A percentile compares a stretch with the other conserved stretches of the same genome.
phyloP scores from a whole-genome alignment of 2,888 invertebrate genomes.

The Abrostola tripartita region DNA sequence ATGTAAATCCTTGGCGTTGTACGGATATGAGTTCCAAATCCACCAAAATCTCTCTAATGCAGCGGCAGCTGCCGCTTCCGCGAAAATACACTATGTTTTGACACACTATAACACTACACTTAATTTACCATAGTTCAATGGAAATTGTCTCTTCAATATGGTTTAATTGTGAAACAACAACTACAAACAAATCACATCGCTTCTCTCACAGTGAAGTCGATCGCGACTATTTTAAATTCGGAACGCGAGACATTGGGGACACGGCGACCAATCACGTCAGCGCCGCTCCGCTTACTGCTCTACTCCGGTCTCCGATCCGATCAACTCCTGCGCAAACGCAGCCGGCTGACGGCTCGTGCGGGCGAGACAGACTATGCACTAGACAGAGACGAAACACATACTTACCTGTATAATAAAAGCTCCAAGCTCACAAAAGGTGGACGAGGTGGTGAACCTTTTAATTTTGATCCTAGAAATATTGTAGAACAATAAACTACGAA shows the following conservation, averaged over 20 bases:
- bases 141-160: conserved; percentile 38
- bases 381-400: conserved; percentile 70
- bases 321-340: conserved; percentile 81
- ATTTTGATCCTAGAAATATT: conserved; percentile 64
- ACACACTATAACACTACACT: conserved; percentile 66
- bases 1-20: conserved; percentile 52
- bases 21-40: conserved; percentile 55
- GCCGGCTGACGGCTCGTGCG: conserved; percentile 70
- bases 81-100: conserved; percentile 59
- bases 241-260: conserved; percentile 67
- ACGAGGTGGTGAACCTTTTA: conserved; percentile 66
- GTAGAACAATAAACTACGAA: conserved; percentile 43
- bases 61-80: conserved; percentile 73
- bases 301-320: conserved; percentile 74
- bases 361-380: conserved; percentile 64
- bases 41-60: conserved; percentile 64
- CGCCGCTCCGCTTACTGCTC: conserved; percentile 84
- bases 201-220: conserved; percentile 69
- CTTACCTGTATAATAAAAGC: conserved; percentile 85
- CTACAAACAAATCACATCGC: conserved; percentile 72
- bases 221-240: conserved; percentile 80
- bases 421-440: conserved; percentile 75
- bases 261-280: conserved; percentile 80
- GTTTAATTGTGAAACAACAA: conserved; percentile 50
- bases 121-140: conserved; percentile 62